Conservation (phyloP, 2,888 invertebrate species). For the Mycalesis mineus region DNA sequence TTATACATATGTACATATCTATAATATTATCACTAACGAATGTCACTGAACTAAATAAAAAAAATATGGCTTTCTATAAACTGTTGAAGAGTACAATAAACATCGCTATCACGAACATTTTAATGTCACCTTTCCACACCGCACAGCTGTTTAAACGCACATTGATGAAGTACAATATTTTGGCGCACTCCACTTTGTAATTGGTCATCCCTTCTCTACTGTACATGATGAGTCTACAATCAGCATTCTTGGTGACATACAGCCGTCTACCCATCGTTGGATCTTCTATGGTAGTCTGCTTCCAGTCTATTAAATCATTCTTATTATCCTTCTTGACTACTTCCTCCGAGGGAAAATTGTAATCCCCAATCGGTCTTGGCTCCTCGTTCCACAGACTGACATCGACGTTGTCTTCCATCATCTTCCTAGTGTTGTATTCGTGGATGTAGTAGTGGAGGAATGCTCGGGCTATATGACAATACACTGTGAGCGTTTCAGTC, state of each 20-base stretch:
- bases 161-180: conserved; percentile 59
- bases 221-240: conserved; percentile 62
- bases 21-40: background rate
- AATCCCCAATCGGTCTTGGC: conserved; percentile 40
- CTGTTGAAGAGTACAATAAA: conserved; percentile 13
- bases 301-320: conserved; percentile 54
- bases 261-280: conserved; percentile 54
- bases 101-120: conserved; percentile 19
- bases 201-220: conserved; percentile 61
- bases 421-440: conserved; percentile 63
- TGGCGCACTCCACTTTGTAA: conserved; percentile 59
- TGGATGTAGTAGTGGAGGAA: conserved; percentile 57
- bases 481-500: conserved; percentile 55
- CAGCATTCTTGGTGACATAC: conserved; percentile 59
- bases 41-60: background rate
- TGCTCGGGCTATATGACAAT: conserved; percentile 53
- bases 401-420: conserved; percentile 59
- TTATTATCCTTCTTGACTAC: conserved; percentile 31
- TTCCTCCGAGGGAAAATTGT: conserved; percentile 34
- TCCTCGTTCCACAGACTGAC: conserved; percentile 63
- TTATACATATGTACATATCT: background rate
- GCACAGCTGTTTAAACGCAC: conserved; percentile 44
- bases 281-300: conserved; percentile 55
- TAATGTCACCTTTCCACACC: conserved; percentile 17
- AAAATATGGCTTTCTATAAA: background rate